Evolutionary conservation across 2,797 vertebrate genomes (phyloP).

Genomic region (Simalia tracyae): DNA sequence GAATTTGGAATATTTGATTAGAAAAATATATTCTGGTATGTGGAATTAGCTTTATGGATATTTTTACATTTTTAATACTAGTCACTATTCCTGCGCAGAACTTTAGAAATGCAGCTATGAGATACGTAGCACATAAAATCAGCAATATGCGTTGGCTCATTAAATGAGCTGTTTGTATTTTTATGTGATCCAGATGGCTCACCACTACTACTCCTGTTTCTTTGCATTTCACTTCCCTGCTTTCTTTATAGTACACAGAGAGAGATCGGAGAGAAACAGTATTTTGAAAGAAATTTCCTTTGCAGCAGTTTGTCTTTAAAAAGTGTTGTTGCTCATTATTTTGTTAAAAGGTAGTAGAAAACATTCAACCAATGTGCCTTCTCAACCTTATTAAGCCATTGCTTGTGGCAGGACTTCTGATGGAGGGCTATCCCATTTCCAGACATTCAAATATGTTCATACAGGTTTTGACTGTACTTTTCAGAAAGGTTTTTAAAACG

Average conservation of each 20-base stretch:
- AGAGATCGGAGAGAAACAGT: neutral
- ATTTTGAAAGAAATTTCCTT: neutral
- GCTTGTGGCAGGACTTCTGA: neutral
- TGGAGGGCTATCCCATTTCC: neutral
- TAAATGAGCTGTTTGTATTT: constrained; percentile 23
- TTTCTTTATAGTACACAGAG: rapidly evolving
- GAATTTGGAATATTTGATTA: neutral
- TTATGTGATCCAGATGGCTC: constrained; percentile 15
- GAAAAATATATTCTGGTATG: neutral
- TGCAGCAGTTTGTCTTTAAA: neutral
- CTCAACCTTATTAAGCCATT: neutral
- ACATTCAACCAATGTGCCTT: neutral
- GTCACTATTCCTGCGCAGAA: neutral
- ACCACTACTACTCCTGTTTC: constrained; percentile 10
- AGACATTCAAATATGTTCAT: neutral
- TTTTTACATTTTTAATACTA: neutral
- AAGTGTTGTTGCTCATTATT: neutral
- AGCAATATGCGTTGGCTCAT: neutral
- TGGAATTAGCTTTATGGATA: neutral
- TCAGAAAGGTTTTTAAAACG: neutral
- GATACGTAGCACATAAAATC: neutral
- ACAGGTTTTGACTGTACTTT: neutral
- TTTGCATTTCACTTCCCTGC: neutral
- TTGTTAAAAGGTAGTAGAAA: neutral
- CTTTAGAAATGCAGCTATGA: neutral